These are phyloP conservation scores for Trachelus tabidus DNA, from an alignment of 2,888 invertebrate genomes.

Conservation along the genomic window DNA sequence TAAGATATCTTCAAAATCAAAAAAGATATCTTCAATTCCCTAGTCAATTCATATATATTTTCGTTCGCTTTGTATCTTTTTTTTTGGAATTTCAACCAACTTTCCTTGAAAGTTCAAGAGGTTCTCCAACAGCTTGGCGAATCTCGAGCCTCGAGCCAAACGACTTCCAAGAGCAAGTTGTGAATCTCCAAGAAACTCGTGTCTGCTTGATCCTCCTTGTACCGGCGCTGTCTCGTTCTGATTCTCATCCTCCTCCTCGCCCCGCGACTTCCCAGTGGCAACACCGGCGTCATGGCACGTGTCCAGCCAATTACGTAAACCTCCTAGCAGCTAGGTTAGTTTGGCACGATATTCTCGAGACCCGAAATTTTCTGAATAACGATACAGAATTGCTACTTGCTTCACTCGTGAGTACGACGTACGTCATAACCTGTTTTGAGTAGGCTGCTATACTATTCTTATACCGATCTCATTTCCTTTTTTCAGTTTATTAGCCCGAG, in stretches of 20 bases:
- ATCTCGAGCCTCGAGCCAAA: not conserved
- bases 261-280: not conserved
- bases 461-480: not conserved
- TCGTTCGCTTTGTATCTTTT: no score
- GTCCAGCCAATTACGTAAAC: conserved; percentile 34
- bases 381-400: not conserved
- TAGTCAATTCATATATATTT: not conserved
- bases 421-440: not conserved
- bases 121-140: not conserved
- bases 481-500: not conserved
- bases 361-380: not conserved
- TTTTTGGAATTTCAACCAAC: not conserved
- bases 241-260: not conserved
- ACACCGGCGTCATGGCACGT: conserved; percentile 27
- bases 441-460: not conserved
- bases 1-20: no score
- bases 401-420: not conserved
- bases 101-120: not conserved
- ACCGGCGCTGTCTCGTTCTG: not conserved
- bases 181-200: not conserved
- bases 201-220: not conserved
- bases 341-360: conserved; percentile 22
- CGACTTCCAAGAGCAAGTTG: not conserved
- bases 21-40: not conserved
- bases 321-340: conserved; percentile 22